Evolutionary conservation across 2,113 vertebrate species (phyloP).

Genomic region (Drymodes brunneopygia): DNA sequence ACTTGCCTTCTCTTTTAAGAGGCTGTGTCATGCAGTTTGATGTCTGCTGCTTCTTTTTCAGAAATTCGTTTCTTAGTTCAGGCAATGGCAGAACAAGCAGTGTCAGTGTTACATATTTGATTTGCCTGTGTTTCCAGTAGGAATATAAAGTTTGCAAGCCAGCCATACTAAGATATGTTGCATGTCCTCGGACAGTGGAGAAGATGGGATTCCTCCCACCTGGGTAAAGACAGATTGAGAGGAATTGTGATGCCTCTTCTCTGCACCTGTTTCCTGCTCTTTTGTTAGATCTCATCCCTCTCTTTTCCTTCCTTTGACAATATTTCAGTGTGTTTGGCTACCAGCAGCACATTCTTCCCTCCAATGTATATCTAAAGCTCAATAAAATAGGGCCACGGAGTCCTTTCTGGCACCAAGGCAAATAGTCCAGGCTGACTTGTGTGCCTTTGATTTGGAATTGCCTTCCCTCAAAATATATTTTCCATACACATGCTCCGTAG

Average conservation of each 20-base stretch:
- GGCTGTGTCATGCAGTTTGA: slow-evolving; percentile 9
- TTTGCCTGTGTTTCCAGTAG: neutral
- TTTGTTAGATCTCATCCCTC: neutral
- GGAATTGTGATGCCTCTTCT: neutral
- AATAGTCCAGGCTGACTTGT: neutral
- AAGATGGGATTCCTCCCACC: neutral
- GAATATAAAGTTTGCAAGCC: neutral
- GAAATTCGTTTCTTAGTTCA: neutral
- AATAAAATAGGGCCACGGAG: neutral
- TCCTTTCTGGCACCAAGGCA: neutral
- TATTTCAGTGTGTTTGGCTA: neutral
- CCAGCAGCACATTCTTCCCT: neutral
- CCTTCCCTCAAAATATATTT: neutral
- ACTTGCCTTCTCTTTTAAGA: slow-evolving; percentile 21
- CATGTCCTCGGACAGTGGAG: neutral
- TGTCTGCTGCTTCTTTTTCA: neutral
- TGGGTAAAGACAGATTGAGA: neutral
- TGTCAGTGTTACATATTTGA: neutral
- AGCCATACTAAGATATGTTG: neutral
- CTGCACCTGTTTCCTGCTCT: neutral
- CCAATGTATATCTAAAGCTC: neutral
- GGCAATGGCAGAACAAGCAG: neutral
- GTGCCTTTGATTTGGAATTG: neutral
- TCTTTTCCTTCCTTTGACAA: neutral
- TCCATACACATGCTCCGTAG: neutral